Conservation (phyloP, 2,113 vertebrate genomes). For the Chionodraco myersi region DNA sequence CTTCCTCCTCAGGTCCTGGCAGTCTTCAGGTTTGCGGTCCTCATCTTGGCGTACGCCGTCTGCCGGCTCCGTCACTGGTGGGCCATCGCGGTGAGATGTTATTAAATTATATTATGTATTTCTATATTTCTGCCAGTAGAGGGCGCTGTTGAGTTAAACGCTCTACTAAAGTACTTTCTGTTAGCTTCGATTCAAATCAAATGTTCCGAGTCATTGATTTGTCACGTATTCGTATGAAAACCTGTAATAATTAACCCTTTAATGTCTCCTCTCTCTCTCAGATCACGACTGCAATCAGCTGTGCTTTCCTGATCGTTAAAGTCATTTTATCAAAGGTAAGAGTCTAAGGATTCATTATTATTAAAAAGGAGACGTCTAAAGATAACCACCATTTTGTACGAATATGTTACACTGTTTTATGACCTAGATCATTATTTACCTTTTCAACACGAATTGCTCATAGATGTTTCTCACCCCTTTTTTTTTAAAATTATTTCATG, state of each 20-base stretch:
- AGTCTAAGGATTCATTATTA: neutral
- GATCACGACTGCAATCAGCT: slow-evolving; percentile 93
- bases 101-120: too few relatives aligned
- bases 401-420: too few relatives aligned
- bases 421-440: too few relatives aligned
- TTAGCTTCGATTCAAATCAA: too few relatives aligned
- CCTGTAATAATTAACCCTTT: neutral
- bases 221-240: neutral
- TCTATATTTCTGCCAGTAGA: neutral
- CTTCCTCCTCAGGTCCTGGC: slow-evolving; percentile 88
- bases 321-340: slow-evolving; percentile 96
- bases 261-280: slow-evolving; percentile 66
- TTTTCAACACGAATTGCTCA: too few relatives aligned
- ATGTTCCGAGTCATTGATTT: too few relatives aligned
- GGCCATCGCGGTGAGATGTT: slow-evolving; percentile 89
- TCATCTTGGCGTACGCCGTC: slow-evolving; percentile 95
- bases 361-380: neutral
- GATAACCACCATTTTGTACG: too few relatives aligned
- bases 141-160: neutral
- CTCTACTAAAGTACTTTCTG: too few relatives aligned
- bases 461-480: too few relatives aligned
- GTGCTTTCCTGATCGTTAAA: slow-evolving; percentile 94
- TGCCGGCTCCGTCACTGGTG: slow-evolving; percentile 96
- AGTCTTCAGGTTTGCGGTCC: slow-evolving; percentile 91
- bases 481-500: too few relatives aligned